These are phyloP conservation scores for Atrina japonica DNA, from an alignment of 2,888 invertebrate genomes.

Conservation along the genomic window DNA sequence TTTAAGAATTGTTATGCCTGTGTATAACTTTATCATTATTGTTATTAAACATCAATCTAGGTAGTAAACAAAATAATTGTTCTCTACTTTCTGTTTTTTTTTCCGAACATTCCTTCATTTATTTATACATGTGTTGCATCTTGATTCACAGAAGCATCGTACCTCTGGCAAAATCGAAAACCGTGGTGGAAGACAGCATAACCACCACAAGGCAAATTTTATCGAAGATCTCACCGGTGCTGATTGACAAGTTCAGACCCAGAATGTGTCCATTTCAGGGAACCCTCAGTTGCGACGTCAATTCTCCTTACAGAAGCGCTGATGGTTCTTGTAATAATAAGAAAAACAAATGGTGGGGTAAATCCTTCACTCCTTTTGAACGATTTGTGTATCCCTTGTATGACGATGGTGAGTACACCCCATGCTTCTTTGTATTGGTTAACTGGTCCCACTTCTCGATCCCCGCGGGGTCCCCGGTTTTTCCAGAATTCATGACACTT, in stretches of 20 bases:
- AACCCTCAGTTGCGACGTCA: slow-evolving; percentile 35
- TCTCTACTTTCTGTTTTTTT: too few species aligned
- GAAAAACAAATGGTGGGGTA: slow-evolving; percentile 56
- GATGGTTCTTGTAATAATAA: slow-evolving; percentile 64
- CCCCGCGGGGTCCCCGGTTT: too few species aligned
- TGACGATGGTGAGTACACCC: slow-evolving; percentile 54
- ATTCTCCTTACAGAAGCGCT: slow-evolving; percentile 43
- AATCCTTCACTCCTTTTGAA: slow-evolving; percentile 52
- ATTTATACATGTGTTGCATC: too few species aligned
- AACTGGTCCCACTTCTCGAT: background rate
- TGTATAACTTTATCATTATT: too few species aligned
- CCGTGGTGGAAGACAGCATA: too few species aligned
- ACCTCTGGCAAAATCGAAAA: too few species aligned
- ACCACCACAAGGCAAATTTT: background rate
- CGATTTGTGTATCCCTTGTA: slow-evolving; percentile 53
- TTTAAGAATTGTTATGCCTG: too few species aligned
- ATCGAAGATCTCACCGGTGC: background rate
- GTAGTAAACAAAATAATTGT: too few species aligned
- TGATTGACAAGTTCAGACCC: slow-evolving; percentile 2
- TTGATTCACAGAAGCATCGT: too few species aligned
- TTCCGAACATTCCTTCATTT: too few species aligned
- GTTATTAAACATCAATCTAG: too few species aligned
- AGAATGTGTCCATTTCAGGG: slow-evolving; percentile 32
- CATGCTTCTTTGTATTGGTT: background rate
- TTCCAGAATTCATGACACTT: too few species aligned